A percentile compares a stretch with the other conserved stretches of the same genome.
These are phyloP conservation scores for Sebastes vulpes DNA, from an alignment of 2,797 vertebrate genomes.

Conservation along the genomic window DNA sequence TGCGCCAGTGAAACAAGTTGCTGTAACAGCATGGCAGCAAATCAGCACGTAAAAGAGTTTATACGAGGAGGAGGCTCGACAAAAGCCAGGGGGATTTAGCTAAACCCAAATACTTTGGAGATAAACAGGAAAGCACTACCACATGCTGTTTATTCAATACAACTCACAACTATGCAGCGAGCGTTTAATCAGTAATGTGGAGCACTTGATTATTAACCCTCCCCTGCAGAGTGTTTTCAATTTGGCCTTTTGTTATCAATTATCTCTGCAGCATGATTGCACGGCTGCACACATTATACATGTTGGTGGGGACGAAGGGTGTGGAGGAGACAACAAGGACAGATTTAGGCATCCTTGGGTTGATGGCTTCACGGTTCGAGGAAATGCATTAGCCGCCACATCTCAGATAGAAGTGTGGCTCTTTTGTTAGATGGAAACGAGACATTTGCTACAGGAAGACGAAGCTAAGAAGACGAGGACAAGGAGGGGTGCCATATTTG, in stretches of 20 bases:
- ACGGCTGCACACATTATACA: constrained; percentile 45
- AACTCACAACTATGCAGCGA: constrained; percentile 52
- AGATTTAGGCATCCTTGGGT: constrained; percentile 8
- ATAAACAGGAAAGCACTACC: constrained; percentile 74
- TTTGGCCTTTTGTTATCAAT: constrained; percentile 76
- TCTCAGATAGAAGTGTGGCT: neutral
- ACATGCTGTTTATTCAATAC: constrained; percentile 71
- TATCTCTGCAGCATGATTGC: constrained; percentile 70
- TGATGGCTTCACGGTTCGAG: constrained; percentile 25
- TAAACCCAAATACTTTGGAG: constrained; percentile 61
- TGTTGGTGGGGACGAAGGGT: constrained; percentile 29
- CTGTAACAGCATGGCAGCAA: constrained; percentile 49
- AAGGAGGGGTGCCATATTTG: neutral
- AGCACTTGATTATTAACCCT: constrained; percentile 73
- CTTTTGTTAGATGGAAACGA: constrained; percentile 9
- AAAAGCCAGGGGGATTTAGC: constrained; percentile 64
- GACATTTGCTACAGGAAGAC: neutral
- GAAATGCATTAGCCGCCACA: constrained; percentile 31
- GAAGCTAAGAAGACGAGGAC: neutral
- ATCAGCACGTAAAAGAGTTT: constrained; percentile 52
- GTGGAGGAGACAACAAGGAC: constrained; percentile 35
- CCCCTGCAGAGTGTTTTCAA: constrained; percentile 70
- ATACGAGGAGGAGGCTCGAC: constrained; percentile 56
- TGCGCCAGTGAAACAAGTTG: constrained; percentile 48
- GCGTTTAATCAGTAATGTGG: constrained; percentile 73